Base-by-base conservation (phyloP, 2,888 invertebrate genomes). In the Drosophila algonquin region DNA sequence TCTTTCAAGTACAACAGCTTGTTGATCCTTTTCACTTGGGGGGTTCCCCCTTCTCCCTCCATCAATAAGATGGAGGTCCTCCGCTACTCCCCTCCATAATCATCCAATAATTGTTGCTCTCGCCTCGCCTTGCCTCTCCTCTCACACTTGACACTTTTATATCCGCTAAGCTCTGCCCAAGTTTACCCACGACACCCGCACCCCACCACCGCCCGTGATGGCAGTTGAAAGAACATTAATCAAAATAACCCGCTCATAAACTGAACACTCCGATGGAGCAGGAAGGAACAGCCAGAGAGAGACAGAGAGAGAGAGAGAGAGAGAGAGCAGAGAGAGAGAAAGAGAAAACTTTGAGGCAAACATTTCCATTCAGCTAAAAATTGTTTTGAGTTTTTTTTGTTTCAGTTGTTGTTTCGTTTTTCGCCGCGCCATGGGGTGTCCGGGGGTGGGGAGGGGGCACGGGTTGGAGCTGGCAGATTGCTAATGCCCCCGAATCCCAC, bases 201-300 rank as follows among this genome's bases (percentile, higher is more conserved):
- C 21, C 32, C 51, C 59, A 30, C 58, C 44, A 56, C 61, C 46
- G 18, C 63, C 75, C 60, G 53, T 44, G 65, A 54, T 61, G 51
- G 51, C 73, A 70, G 67, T 61, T 73, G 60, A 59, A 58, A 57
- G 65, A 61, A 59, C 82, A 82, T 83, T 82, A 83, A 82, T 82
- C 86, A 82, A 86, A 86, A 80, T 83, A 83, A 73, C 71, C 79
- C 77, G 68, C 65, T 80, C 86, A 86, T 80, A 86, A 82, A 75
- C 72, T 80, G 77, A 63, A 74, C 75, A 57, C 60, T 54, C 63
- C 52, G 44, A 40, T 14, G 40, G 40, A 14, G 40, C 57, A 18
- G 50, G 35, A 45, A 30, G 32, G 6, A 10, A 5, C 10, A 27
- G 16, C 12, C 18, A 32, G 46, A 14, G 59, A 18, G 24, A 32